Base-by-base conservation (phyloP, 2,797 vertebrate species). In the Eutrigla gurnardus region DNA sequence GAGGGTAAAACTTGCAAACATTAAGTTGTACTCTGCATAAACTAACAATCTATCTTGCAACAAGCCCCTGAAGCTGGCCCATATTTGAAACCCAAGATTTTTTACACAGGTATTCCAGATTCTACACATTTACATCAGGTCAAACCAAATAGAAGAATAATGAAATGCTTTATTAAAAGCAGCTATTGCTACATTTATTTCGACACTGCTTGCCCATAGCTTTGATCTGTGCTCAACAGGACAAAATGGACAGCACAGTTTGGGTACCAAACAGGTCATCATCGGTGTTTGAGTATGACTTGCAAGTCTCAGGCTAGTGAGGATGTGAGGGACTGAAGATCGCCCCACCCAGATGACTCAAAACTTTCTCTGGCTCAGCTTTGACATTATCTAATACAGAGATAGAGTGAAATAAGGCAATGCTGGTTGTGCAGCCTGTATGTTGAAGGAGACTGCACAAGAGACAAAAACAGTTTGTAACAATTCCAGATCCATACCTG, bases 361-460 rank as follows among this genome's bases (percentile, higher is more conserved):
- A 43, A 63, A 63, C 42, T 36, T 57, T 53, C 25, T 64, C 55
- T 18, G 47, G 36, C 40, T 76, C 54, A 66, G 52, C 25, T 62
- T 65, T n/a, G 67, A 80, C 17, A 69, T 70, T 8, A 75, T 47
- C 54, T 35, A 35, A 67, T 46, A 68, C 57, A 59, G 45, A 61
- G 12, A 61, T 25, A 63, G 2, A 12, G 73, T 73, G 65, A 85
- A 82, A 77, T 75, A 87, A 88, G 81, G 85, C 77, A 80, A 72
- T 67, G 70, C 13, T 75, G 68, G 64, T 42, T 69, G 67, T 86
- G 61, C 77, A 82, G 55, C 83, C 74, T 69, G 80, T 68, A 13
- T 36, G 75, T 42, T 70, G 33, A 71, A 54, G 62, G 14, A 62
- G 42, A 11, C 18, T 36, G 35, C 17, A 15, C 18, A 74, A 25